Percentiles rank a stretch among this genome's conserved stretches.
phyloP scores from a whole-genome alignment of 1,140 invertebrate species.

The Lycorma delicatula region DNA sequence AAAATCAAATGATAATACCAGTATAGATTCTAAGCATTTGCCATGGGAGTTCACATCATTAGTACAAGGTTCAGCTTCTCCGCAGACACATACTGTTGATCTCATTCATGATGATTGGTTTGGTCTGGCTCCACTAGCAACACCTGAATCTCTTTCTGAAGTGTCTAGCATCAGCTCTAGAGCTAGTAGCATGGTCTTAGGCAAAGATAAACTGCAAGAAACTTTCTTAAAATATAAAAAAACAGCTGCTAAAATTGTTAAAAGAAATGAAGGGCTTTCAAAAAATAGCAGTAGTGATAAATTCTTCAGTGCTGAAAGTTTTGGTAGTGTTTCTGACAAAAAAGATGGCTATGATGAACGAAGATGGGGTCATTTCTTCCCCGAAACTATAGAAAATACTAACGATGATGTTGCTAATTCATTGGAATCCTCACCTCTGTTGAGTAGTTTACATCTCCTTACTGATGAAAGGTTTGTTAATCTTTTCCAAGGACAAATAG shows the following conservation, averaged over 20 bases:
- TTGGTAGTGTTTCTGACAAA: background rate
- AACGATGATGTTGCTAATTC: constrained; percentile 11
- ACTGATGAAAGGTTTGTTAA: constrained; percentile 22
- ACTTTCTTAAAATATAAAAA: background rate
- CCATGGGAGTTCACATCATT: constrained; percentile 34
- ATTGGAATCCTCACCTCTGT: constrained; percentile 20
- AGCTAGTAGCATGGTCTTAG: constrained; percentile 3
- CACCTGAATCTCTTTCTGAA: constrained; percentile 76
- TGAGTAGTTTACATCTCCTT: constrained; percentile 25
- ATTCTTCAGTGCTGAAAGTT: constrained; percentile 15
- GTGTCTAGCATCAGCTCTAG: constrained; percentile 54
- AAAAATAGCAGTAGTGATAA: constrained; percentile 9
- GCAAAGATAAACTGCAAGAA: background rate
- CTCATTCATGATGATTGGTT: constrained; percentile 53
- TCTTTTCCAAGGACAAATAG: constrained; percentile 16
- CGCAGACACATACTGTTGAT: constrained; percentile 32
- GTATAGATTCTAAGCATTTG: constrained; percentile 11
- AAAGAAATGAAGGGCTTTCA: background rate
- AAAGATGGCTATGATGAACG: background rate
- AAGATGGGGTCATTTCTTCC: background rate
- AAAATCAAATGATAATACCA: constrained; percentile 8
- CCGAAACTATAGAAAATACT: background rate
- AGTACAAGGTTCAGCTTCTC: constrained; percentile 7
- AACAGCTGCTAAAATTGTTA: background rate
- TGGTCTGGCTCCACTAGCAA: constrained; percentile 67